Evolutionary conservation across 2,797 vertebrate species (phyloP), one percentile per base, ranked within the genome.

Genomic region (Erethizon dorsatum): DNA sequence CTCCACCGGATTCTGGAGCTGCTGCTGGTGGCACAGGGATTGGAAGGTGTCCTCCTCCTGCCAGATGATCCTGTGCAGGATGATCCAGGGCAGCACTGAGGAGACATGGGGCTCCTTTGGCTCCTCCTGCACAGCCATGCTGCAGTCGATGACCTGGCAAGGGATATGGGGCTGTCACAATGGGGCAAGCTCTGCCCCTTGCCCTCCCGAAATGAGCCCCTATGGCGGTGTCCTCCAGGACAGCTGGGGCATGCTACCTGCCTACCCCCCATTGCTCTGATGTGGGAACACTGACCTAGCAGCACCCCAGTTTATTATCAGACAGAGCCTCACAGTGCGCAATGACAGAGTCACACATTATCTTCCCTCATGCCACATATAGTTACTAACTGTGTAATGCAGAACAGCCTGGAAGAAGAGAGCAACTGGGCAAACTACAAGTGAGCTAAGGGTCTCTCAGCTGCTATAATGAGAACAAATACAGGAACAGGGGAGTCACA

Each of bases 1-100:
- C 54, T 99, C 99, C 18, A 98, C 99, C 2, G 99, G 99, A 26
- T 98, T 98, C 85, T 99, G 98, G n/a, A 99, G 98, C 89, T 98
- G 98, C 78, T 98, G 98, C 96, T 99, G 99, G 52, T 98, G 99
- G 91, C 99, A 99, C 98, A 99, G 98, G 83, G 99, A 99, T 80
- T 92, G 98, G 96, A 99, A 99, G 57, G 99, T 98, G 13, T 99
- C 99, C 97, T 99, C 99, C 95, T 99, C 99, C 0, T 99, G 99
- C 98, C 99, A 99, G 97, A 99, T 99, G 95, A 99, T 97, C 91
- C 99, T 99, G 97, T 99, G 99, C 77, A 99, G 98, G 82, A 99
- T 99, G 93, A 99, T 99, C 99, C 99, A 99, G 0, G 99, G 99
- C 96, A 99, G 98, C 90, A 99, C 99, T 0, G 99, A 99, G 91